phyloP scores from a whole-genome alignment of 2,888 invertebrate genomes.

The Xestia ashworthii region DNA sequence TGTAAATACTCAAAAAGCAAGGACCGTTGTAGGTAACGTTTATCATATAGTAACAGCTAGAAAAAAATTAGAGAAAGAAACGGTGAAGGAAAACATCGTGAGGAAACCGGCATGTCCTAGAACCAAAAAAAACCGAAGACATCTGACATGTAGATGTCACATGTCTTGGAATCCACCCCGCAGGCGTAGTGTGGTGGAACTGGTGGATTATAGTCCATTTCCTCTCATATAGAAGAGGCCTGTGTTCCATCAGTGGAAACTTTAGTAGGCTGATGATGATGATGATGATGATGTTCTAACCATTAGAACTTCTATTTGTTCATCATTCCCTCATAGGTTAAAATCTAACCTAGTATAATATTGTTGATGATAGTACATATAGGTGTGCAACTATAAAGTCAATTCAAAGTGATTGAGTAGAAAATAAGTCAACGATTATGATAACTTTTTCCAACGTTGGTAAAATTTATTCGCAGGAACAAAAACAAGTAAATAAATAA shows the following conservation, averaged over 20 bases:
- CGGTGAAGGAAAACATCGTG: no score
- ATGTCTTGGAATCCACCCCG: no score
- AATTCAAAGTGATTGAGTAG: background rate
- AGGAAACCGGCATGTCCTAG: no score
- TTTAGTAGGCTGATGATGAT: no score
- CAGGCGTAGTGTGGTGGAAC: no score
- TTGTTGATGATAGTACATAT: background rate
- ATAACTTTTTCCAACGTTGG: background rate
- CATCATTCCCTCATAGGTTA: background rate
- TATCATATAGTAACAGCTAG: no score
- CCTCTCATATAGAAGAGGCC: no score
- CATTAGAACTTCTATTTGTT: background rate
- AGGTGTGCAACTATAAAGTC: background rate
- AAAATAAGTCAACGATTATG: background rate
- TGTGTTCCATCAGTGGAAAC: no score
- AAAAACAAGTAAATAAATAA: slow-evolving; percentile 52
- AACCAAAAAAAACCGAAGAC: no score
- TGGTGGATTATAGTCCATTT: no score
- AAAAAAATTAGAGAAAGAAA: no score
- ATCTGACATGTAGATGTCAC: no score
- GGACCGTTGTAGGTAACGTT: background rate
- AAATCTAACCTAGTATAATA: background rate
- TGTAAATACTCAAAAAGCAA: background rate
- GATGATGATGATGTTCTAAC: background rate
- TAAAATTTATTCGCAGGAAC: slow-evolving; percentile 1